These are phyloP conservation scores for Corythornis madagascariensis DNA, from an alignment of 2,113 vertebrate species.

Conservation along the genomic window DNA sequence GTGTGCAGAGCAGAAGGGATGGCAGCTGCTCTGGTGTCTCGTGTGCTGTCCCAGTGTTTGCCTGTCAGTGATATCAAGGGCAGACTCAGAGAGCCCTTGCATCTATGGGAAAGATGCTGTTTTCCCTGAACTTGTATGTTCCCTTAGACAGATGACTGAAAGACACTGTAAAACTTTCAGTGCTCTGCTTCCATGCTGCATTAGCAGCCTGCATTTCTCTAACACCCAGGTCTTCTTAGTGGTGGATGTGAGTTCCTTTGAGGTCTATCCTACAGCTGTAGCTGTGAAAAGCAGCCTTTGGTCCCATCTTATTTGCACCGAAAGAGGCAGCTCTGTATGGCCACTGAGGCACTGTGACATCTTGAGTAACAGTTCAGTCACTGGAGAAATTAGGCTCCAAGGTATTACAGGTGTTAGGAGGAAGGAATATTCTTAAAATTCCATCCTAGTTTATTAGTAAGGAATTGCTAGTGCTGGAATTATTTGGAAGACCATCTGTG, in stretches of 20 bases:
- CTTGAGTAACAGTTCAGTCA: background rate
- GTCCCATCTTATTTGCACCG: too few species aligned
- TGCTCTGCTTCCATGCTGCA: background rate
- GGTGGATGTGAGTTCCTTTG: background rate
- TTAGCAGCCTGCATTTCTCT: background rate
- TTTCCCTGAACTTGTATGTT: background rate
- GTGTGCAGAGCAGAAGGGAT: background rate
- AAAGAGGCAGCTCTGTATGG: background rate
- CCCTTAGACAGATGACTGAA: background rate
- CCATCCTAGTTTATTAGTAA: background rate
- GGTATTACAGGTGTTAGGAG: background rate
- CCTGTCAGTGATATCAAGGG: background rate
- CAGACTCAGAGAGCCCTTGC: fast-evolving
- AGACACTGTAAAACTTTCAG: background rate
- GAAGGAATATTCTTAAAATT: background rate
- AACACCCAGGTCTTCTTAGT: background rate
- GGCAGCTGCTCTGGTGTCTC: too few species aligned
- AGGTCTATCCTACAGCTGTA: background rate
- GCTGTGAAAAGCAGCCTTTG: background rate
- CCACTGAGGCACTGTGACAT: background rate
- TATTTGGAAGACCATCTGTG: background rate
- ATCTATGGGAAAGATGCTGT: background rate
- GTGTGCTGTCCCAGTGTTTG: background rate
- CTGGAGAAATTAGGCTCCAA: background rate
- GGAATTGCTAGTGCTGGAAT: background rate